phyloP scores from a whole-genome alignment of 1,140 invertebrate species.

The Acromyrmex charruanus region DNA sequence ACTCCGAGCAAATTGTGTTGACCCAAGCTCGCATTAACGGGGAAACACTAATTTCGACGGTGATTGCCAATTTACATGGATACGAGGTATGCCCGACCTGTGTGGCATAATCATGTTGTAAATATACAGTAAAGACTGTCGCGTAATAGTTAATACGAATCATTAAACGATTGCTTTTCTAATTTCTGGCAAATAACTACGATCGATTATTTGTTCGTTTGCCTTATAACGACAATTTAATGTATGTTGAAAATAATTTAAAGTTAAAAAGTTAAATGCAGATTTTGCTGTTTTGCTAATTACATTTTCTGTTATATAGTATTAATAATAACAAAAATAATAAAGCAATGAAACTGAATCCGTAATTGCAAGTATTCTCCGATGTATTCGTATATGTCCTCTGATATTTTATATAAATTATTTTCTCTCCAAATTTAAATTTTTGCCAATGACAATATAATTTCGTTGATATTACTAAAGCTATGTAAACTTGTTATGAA shows the following conservation, averaged over 20 bases:
- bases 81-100: constrained; percentile 55
- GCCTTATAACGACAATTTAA: neutral
- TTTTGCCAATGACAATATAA: constrained; percentile 16
- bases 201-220: neutral
- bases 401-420: constrained; percentile 3
- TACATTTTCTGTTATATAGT: neutral
- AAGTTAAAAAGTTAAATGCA: constrained; percentile 9
- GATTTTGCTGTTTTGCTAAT: constrained; percentile 15
- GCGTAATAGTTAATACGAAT: constrained; percentile 38
- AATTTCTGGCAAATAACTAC: neutral
- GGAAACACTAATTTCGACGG: constrained; percentile 58
- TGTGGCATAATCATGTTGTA: constrained; percentile 58
- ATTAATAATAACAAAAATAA: neutral
- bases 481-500: constrained; percentile 10
- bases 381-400: neutral
- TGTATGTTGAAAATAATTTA: neutral
- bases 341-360: neutral
- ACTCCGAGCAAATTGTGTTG: constrained; percentile 63
- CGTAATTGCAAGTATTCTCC: neutral
- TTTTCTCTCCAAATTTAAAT: constrained; percentile 14
- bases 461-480: neutral
- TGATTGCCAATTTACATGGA: constrained; percentile 65
- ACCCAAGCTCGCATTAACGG: constrained; percentile 62
- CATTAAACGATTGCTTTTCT: constrained; percentile 43
- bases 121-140: constrained; percentile 60